phyloP scores from a whole-genome alignment of 2,113 vertebrate species.

The pig (Sus scrofa) region DNA sequence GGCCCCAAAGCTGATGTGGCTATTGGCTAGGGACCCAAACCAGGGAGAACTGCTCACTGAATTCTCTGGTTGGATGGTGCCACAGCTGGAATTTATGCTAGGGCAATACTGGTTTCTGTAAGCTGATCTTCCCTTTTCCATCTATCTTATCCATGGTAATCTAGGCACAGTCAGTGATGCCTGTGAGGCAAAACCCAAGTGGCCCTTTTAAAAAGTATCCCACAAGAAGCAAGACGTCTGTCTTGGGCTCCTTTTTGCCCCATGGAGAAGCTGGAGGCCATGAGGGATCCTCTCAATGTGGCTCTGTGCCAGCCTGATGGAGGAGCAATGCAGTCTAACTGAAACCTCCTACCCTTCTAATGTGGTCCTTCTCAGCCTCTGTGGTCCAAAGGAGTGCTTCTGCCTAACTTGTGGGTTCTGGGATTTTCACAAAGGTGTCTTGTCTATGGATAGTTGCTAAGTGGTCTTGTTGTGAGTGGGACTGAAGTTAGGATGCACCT shows the following conservation, averaged over 20 bases:
- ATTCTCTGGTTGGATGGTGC: neutral
- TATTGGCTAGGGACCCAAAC: neutral
- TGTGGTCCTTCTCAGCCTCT: neutral
- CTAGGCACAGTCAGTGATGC: neutral
- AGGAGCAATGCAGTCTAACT: neutral
- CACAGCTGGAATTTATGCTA: neutral
- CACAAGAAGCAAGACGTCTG: neutral
- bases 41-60: neutral
- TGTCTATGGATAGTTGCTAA: neutral
- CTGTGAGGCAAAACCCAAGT: neutral
- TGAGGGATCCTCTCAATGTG: neutral
- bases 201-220: neutral
- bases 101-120: neutral
- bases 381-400: neutral
- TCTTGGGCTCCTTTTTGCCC: neutral
- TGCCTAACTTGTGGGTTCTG: neutral
- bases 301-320: no score
- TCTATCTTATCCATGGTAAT: neutral
- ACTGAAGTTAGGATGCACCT: neutral
- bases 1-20: neutral
- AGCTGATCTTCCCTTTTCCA: neutral
- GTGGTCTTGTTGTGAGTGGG: neutral
- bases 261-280: neutral
- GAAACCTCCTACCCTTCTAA: neutral
- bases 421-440: neutral